phyloP scores from a whole-genome alignment of 2,113 vertebrate species.

The Myotis davidii region DNA sequence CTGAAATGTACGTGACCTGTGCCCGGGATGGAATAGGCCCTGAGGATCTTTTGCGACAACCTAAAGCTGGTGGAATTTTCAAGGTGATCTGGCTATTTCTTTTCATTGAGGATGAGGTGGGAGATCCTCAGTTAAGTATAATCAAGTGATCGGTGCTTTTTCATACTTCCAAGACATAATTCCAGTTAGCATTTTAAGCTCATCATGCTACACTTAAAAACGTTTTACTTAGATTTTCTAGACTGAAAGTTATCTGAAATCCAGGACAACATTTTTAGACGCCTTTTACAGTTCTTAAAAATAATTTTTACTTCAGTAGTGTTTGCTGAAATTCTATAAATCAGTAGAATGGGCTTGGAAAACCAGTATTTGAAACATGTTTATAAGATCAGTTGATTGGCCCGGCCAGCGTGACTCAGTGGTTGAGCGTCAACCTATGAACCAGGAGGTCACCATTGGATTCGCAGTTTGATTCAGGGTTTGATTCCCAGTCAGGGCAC shows the following conservation, averaged over 20 bases:
- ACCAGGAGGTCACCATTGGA: too few relatives aligned
- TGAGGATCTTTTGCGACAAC: slow-evolving; percentile 83
- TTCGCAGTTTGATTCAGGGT: too few relatives aligned
- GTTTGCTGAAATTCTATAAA: slow-evolving; percentile 34
- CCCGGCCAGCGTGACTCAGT: too few relatives aligned
- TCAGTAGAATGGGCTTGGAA: background rate
- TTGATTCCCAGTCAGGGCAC: too few relatives aligned
- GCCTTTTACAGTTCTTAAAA: background rate
- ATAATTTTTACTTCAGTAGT: background rate
- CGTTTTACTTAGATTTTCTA: slow-evolving; percentile 37
- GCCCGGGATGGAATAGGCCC: slow-evolving; percentile 87
- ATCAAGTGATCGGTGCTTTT: background rate
- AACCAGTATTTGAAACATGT: slow-evolving; percentile 18
- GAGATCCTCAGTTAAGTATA: slow-evolving; percentile 20
- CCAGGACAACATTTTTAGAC: background rate
- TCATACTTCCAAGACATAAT: slow-evolving; percentile 1
- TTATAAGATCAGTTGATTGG: slow-evolving; percentile 19
- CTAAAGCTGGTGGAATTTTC: slow-evolving; percentile 90
- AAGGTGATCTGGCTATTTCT: slow-evolving; percentile 84
- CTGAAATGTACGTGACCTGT: slow-evolving; percentile 94
- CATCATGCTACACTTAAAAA: background rate
- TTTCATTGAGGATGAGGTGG: background rate
- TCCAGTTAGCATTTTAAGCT: slow-evolving; percentile 28
- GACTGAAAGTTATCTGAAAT: background rate
- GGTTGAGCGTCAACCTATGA: too few relatives aligned